Percentiles rank a stretch among this genome's conserved stretches.
Evolutionary conservation across 2,888 invertebrate genomes (phyloP).

Genomic region (Fissipunctia ypsillon): DNA sequence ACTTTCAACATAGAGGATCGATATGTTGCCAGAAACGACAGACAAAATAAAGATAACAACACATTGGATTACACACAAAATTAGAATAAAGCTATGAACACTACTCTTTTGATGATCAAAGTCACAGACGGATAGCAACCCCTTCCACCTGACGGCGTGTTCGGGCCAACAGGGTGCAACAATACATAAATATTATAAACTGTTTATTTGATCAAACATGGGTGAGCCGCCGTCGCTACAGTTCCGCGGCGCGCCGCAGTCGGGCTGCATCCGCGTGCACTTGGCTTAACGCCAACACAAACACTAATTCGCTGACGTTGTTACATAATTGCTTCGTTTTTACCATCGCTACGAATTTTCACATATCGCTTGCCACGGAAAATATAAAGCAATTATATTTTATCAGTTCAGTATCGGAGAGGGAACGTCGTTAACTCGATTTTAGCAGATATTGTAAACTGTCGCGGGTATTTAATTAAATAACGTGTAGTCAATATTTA

Average conservation of each 20-base stretch:
- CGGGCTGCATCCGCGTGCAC: constrained; percentile 73
- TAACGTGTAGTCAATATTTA: constrained; percentile 19
- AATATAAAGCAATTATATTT: constrained; percentile 64
- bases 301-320: constrained; percentile 86
- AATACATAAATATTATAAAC: constrained; percentile 46
- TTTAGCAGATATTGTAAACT: constrained; percentile 30
- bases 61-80: background rate
- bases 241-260: constrained; percentile 52
- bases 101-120: constrained; percentile 40
- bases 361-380: constrained; percentile 61
- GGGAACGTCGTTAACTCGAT: constrained; percentile 44
- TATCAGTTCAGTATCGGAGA: constrained; percentile 38
- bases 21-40: constrained; percentile 1
- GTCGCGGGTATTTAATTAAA: constrained; percentile 27
- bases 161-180: constrained; percentile 26
- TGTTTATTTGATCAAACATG: constrained; percentile 60
- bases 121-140: constrained; percentile 19
- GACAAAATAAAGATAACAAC: background rate
- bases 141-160: constrained; percentile 28
- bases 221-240: constrained; percentile 23
- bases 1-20: background rate
- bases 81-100: constrained; percentile 14
- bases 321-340: constrained; percentile 88
- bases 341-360: constrained; percentile 71
- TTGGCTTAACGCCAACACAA: constrained; percentile 84